Evolutionary conservation across 2,888 invertebrate species (phyloP).

Genomic region (Drepana falcataria): DNA sequence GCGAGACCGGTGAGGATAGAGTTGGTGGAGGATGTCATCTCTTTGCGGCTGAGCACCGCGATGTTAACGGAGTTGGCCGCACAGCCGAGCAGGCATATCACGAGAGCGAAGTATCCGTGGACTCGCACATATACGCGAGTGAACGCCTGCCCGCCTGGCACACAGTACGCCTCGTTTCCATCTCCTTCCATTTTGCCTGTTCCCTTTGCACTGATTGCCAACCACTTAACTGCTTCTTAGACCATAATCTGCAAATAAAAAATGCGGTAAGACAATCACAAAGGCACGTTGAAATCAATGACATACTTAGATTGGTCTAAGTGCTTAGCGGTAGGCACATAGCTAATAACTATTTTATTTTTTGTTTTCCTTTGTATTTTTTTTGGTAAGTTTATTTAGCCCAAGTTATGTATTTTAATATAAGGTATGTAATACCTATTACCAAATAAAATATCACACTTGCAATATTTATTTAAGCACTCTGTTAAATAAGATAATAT

Average conservation of each 20-base stretch:
- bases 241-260: constrained; percentile 8
- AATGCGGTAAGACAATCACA: not conserved
- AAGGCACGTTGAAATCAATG: no score
- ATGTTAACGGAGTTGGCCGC: constrained; percentile 94
- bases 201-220: constrained; percentile 2
- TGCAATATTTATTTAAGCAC: no score
- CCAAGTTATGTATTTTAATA: no score
- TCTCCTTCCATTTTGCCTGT: constrained; percentile 26
- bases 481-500: no score
- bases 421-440: no score
- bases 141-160: constrained; percentile 77
- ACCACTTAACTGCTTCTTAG: constrained; percentile 7
- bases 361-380: no score
- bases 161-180: constrained; percentile 62
- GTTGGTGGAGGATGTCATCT: constrained; percentile 96
- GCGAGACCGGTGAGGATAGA: constrained; percentile 94
- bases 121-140: constrained; percentile 81
- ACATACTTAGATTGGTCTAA: no score
- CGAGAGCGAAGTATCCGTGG: constrained; percentile 91
- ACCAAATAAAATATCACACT: no score
- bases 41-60: constrained; percentile 90
- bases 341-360: no score
- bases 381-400: no score
- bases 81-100: constrained; percentile 93
- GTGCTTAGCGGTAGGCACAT: no score